Percentiles rank a stretch among this genome's conserved stretches.
Evolutionary conservation across 2,113 vertebrate genomes (phyloP).

Genomic region (Gopherus evgoodei): DNA sequence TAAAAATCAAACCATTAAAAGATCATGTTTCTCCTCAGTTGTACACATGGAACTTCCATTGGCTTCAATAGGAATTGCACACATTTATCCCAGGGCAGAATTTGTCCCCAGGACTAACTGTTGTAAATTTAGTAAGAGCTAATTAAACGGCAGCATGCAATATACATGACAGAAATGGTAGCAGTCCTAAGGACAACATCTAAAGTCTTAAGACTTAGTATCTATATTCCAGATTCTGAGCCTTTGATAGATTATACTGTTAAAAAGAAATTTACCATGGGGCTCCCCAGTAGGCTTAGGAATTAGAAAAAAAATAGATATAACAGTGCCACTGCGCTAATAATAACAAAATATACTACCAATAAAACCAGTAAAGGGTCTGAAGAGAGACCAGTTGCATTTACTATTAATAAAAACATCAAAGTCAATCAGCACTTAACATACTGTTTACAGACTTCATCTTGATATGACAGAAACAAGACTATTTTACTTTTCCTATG

Average conservation of each 20-base stretch:
- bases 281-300: not conserved
- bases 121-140: not conserved
- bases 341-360: too few relatives aligned
- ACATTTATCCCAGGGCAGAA: constrained; percentile 16
- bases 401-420: not conserved
- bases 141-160: not conserved
- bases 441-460: not conserved
- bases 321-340: not conserved
- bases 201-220: not conserved
- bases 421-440: not conserved
- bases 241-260: not conserved
- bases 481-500: not conserved
- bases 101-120: not conserved
- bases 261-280: not conserved
- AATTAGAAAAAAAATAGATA: not conserved
- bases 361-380: too few relatives aligned
- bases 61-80: constrained; percentile 25
- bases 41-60: not conserved
- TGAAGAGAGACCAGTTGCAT: not conserved
- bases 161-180: not conserved
- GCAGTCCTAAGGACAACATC: not conserved
- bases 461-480: not conserved
- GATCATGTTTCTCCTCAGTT: constrained; percentile 25
- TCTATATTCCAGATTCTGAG: not conserved
- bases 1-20: constrained; percentile 45